Percentiles rank a stretch among this genome's conserved stretches.
Conservation (phyloP, 2,797 vertebrate species). For the Mus spretus region DNA sequence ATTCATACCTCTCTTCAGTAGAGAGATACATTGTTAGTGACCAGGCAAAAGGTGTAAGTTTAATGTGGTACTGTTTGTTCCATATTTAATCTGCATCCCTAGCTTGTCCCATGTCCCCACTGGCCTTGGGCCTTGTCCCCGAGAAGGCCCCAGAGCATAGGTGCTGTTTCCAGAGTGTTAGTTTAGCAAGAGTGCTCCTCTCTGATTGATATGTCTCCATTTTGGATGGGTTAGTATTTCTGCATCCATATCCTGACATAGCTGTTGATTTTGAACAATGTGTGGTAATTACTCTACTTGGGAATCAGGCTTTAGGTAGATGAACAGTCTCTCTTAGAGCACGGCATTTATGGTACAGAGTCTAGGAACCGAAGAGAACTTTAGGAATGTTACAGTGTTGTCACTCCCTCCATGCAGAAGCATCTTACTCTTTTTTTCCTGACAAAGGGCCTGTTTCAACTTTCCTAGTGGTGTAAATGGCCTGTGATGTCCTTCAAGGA, state of each 20-base stretch:
- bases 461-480: not conserved
- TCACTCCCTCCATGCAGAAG: not conserved
- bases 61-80: slow-evolving; percentile 12
- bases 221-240: slow-evolving; percentile 69
- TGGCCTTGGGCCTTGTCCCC: not conserved
- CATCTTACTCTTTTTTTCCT: not conserved
- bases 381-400: not conserved
- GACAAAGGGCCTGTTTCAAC: slow-evolving; percentile 19
- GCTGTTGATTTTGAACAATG: slow-evolving; percentile 54
- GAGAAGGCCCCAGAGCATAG: not conserved
- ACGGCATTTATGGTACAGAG: not conserved
- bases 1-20: slow-evolving; percentile 27
- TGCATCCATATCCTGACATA: slow-evolving; percentile 13
- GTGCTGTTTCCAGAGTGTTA: slow-evolving; percentile 22
- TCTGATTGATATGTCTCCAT: not conserved
- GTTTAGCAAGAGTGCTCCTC: slow-evolving; percentile 8
- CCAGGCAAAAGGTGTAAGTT: not conserved
- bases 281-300: slow-evolving; percentile 1
- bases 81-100: not conserved
- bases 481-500: not conserved
- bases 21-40: not conserved
- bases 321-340: not conserved
- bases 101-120: not conserved
- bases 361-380: not conserved
- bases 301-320: not conserved